Base-by-base conservation (phyloP, 2,797 vertebrate species). In the Anguilla marmorata region DNA sequence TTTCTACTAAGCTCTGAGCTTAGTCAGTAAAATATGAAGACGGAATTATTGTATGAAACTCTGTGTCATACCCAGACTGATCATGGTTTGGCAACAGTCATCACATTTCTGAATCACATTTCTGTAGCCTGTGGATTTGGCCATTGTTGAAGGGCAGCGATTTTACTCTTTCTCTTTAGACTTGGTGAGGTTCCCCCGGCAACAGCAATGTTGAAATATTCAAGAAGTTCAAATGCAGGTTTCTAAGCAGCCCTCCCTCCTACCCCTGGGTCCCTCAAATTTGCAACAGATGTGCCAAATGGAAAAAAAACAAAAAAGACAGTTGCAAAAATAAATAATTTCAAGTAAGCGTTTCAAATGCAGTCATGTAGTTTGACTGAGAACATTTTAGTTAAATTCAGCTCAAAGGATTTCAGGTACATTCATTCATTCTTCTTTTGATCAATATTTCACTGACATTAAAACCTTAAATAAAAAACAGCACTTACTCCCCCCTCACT, bases 161-260 rank as follows among this genome's bases (percentile, higher is more conserved):
- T 63, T 63, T 63, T 63, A n/a, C 21, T 24, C 60, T 5, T 63
- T 63, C 60, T n/a, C 21, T 63, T n/a, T 63, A n/a, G 60, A 63
- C 60, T n/a, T 4, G 24, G 24, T n/a, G 66, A 72, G 27, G 8
- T n/a, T 30, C 66, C 54, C 14, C 54, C 54, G 14, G 54, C 54
- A 56, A 56, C 54, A 72, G n/a, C n/a, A 27, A 9, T 72, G 66
- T 30, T 72, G 66, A 72, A 72, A 72, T 72, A 72, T 72, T 72
- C 7, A 72, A 72, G 27, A 72, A 72, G n/a, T 27, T 72, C 66
- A 72, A 66, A 24, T 76, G 30, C 74, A 41, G 37, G 74, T 37
- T 76, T 76, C 41, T 76, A 76, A 80, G 8, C 76, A 80, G 76
- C 19, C 14, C 76, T n/a, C 41, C 37, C 33, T 33, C 21, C 3